These are phyloP conservation scores for Girardinus metallicus DNA, from an alignment of 2,797 vertebrate genomes.

Conservation along the genomic window DNA sequence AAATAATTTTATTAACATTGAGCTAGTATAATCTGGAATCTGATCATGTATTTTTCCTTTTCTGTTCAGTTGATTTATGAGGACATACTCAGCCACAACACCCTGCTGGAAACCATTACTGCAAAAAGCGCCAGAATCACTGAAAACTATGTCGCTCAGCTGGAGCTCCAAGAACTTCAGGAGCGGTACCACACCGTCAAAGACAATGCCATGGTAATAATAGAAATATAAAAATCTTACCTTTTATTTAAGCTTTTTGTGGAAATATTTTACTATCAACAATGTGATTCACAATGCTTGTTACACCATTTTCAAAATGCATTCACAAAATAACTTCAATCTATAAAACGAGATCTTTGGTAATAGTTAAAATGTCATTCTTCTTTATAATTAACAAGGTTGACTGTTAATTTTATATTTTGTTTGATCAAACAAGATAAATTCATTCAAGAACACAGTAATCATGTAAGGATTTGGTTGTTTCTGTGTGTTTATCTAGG, in stretches of 20 bases:
- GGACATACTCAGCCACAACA: slow-evolving; percentile 90
- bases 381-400: not conserved
- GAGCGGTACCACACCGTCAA: slow-evolving; percentile 87
- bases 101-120: slow-evolving; percentile 89
- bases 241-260: not conserved
- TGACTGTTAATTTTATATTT: not conserved
- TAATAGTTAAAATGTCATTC: not conserved
- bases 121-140: slow-evolving; percentile 88
- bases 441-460: not conserved
- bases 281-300: not conserved
- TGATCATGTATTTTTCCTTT: not conserved
- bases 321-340: not conserved
- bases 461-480: too few relatives aligned
- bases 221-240: not conserved
- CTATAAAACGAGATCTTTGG: not conserved
- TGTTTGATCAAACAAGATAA: not conserved
- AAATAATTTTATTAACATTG: not conserved
- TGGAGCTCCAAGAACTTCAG: slow-evolving; percentile 93
- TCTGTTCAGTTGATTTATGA: slow-evolving; percentile 88
- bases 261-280: not conserved
- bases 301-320: not conserved
- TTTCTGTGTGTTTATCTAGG: too few relatives aligned
- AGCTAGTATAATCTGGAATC: not conserved
- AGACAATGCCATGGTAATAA: slow-evolving; percentile 87
- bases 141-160: slow-evolving; percentile 89